A percentile compares a stretch with the other conserved stretches of the same genome.
phyloP scores from a whole-genome alignment of 1,140 invertebrate species.

The Pseudomyrmex gracilis region DNA sequence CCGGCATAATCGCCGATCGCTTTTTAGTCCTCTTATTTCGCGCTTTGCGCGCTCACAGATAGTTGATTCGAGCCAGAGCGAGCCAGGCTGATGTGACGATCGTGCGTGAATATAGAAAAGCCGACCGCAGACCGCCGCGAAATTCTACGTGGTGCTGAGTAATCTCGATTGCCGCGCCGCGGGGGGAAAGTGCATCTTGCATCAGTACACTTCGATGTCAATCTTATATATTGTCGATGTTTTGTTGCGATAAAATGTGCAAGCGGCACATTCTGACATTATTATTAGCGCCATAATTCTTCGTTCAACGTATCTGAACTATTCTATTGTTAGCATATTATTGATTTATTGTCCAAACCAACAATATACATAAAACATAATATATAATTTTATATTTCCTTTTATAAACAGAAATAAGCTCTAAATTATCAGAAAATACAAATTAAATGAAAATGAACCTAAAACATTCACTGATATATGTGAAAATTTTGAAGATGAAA shows the following conservation, averaged over 20 bases:
- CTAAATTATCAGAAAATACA: too few relatives aligned
- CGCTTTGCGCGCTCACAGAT: background rate
- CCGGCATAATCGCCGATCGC: background rate
- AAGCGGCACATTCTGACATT: background rate
- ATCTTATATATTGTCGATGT: constrained; percentile 24
- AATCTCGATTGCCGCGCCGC: constrained; percentile 52
- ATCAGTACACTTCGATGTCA: constrained; percentile 58
- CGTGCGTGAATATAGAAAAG: constrained; percentile 78
- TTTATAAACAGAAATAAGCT: too few relatives aligned
- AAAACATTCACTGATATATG: too few relatives aligned
- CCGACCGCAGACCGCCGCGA: constrained; percentile 67
- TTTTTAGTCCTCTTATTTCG: constrained; percentile 31
- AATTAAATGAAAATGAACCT: too few relatives aligned
- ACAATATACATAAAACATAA: too few relatives aligned
- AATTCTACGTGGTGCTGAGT: constrained; percentile 59
- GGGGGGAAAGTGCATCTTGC: constrained; percentile 47
- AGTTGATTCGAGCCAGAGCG: constrained; percentile 42
- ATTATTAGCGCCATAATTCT: background rate
- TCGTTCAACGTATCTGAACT: background rate
- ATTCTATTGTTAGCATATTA: background rate
- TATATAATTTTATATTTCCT: too few relatives aligned
- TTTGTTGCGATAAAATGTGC: constrained; percentile 9
- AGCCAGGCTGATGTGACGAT: constrained; percentile 74
- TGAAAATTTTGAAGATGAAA: too few relatives aligned
- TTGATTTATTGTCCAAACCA: too few relatives aligned